Conservation (phyloP, 2,113 vertebrate genomes). For the Taxidea taxus region DNA sequence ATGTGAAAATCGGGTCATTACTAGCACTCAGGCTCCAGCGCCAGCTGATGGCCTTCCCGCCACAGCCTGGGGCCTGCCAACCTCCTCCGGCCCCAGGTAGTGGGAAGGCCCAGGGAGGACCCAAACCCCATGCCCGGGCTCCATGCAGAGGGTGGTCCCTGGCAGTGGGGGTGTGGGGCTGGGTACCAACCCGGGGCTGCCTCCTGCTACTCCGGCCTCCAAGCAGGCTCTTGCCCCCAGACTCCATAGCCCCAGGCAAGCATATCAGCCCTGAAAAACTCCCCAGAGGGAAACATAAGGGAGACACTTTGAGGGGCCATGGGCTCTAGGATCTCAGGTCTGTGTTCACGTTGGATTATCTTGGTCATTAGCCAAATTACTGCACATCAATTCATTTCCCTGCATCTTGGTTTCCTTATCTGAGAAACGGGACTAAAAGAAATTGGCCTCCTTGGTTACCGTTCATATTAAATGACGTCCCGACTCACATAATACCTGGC, state of each 20-base stretch:
- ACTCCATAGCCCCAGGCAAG: not conserved
- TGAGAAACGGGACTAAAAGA: not conserved
- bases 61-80: not conserved
- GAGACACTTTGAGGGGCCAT: rapidly evolving
- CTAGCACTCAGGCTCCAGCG: not conserved
- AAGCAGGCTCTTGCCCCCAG: not conserved
- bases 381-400: rapidly evolving
- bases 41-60: not conserved
- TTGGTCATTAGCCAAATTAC: not conserved
- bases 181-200: not conserved
- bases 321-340: not conserved
- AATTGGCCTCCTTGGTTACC: not conserved
- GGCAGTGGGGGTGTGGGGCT: rapidly evolving
- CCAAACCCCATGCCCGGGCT: not conserved
- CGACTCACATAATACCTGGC: too few relatives aligned
- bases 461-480: not conserved
- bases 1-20: not conserved
- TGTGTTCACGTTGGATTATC: not conserved
- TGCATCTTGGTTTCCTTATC: not conserved
- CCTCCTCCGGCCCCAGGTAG: not conserved
- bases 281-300: not conserved
- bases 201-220: not conserved
- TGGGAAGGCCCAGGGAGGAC: not conserved
- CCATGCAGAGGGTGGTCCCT: not conserved
- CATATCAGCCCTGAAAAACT: not conserved